Percentiles rank a stretch among this genome's conserved stretches.
Evolutionary conservation across 92 coral and sea anemone genomes (phyloP).

Genomic region (Desmophyllum pertusum): DNA sequence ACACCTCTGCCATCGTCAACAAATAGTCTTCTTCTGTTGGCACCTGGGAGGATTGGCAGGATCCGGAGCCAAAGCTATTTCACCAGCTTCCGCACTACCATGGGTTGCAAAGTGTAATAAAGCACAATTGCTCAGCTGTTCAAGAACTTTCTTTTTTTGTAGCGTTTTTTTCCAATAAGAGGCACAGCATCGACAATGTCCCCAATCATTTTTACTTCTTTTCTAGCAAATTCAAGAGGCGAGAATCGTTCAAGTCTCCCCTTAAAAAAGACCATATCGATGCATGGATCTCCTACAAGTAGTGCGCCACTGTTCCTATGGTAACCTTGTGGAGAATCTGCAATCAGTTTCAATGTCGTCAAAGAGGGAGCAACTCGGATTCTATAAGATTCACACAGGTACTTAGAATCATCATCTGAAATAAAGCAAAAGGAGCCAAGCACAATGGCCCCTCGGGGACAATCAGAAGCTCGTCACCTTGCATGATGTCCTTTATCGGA

Average conservation of each 20-base stretch:
- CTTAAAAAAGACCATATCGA: background rate
- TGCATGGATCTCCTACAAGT: background rate
- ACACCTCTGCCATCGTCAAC: slow-evolving; percentile 25
- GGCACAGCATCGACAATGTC: background rate
- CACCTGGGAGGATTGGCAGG: background rate
- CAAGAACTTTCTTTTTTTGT: slow-evolving; percentile 16
- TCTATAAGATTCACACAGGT: background rate
- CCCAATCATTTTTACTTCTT: background rate
- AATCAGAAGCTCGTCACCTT: background rate
- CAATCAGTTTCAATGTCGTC: background rate
- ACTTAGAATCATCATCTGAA: background rate
- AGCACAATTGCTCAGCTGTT: background rate
- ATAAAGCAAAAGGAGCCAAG: background rate
- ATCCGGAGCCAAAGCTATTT: slow-evolving; percentile 25
- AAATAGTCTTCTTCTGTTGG: slow-evolving; percentile 6
- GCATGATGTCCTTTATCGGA: background rate
- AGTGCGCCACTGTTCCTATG: background rate
- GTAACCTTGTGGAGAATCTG: background rate
- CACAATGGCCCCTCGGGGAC: background rate
- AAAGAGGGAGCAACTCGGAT: background rate
- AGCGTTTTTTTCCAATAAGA: slow-evolving; percentile 13
- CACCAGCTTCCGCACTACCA: slow-evolving; percentile 11
- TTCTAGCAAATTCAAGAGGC: background rate
- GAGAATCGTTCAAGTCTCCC: background rate
- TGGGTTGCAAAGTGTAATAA: slow-evolving; percentile 40